Base-by-base conservation (phyloP, 2,113 vertebrate species). In the Garra rufa region DNA sequence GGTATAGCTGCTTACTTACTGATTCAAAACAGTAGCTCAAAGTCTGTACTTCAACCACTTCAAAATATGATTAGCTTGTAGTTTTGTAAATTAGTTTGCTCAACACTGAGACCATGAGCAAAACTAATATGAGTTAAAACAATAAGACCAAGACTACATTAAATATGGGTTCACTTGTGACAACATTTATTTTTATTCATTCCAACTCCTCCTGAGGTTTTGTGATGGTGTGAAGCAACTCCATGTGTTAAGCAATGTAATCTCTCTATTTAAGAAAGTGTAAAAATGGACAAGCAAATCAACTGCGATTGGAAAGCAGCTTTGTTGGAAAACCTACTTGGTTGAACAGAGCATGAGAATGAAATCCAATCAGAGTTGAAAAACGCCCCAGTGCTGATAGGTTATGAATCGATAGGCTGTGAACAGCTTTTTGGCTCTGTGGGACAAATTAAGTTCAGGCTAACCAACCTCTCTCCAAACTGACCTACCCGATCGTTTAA, bases 341-440 rank as follows among this genome's bases (percentile, higher is more conserved):
- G 86, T 89, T 85, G 85, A 92, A 89, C 84, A 83, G 89, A 93
- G 91, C 90, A 91, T 85, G 92, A 90, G 89, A 93, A 89, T 85
- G 88, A 92, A 92, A 92, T 91, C 90, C 90, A 93, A 91, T 92
- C 91, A 91, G 89, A 89, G 87, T 87, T 79, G 89, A 91, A 92
- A 91, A 90, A 88, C 85, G 91, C 82, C 89, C 85, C 89, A 84
- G 65, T 91, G 92, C 91, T 89, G 81, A 70, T 43, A 85, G 87
- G 87, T 89, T 70, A 52, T 70, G 82, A 90, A 93, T 94, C 90
- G 82, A 94, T 92, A 92, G 82, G 71, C 83, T 89, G 90, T 85
- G 91, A 90, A 91, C 91, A 89, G 87, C 91, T 90, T 83, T 83
- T 67, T 89, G 84, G 87, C 85, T 87, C 89, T 84, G 88, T 83